Evolutionary conservation across 2,113 vertebrate genomes (phyloP), one percentile per base, ranked within the genome.

Genomic region (Hylia prasina): DNA sequence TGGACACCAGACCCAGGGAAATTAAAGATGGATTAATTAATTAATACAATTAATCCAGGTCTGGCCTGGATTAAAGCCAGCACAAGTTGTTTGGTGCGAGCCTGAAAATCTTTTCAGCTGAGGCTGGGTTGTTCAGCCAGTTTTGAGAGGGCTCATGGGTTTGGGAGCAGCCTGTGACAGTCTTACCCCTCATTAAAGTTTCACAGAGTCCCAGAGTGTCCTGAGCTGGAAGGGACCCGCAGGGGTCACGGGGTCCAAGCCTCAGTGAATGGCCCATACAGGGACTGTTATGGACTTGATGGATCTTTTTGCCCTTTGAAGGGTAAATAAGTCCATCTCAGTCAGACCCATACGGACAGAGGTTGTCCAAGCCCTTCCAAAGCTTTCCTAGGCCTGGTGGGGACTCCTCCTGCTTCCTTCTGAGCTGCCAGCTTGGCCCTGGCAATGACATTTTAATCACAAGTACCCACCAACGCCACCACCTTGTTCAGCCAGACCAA

Each of bases 391-490:
- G 79, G 20, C 50, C 86, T 95, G 72, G 25, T 89, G 85, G 40
- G 69, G 33, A 89, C 79, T 48, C 35, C 23, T 89, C 58, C 84
- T 87, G 79, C 91, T 93, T 94, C 94, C 82, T 66, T 94, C 95
- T 44, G 4, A 45, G 66, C 81, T 91, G 89, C 88, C 88, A 94
- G 64, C 48, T 92, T 48, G 44, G 47, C 58, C 56, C 63, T 89
- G 71, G 92, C 90, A 85, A 60, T 88, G 94, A 82, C 78, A 81
- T 90, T 95, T 96, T 91, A 96, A 93, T 95, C 94, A 69, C 91
- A 50, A 13, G 19, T 83, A 87, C 76, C 94, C 94, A 95, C 75
- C 78, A 91, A 69, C 0, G 3, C 86, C 85, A 95, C 90, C 72
- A 77, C 93, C 86, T 91, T 90, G 88, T 77, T 94, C 88, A 95